Conservation (phyloP, 2,113 vertebrate genomes). For the Campylorhamphus procurvoides region DNA sequence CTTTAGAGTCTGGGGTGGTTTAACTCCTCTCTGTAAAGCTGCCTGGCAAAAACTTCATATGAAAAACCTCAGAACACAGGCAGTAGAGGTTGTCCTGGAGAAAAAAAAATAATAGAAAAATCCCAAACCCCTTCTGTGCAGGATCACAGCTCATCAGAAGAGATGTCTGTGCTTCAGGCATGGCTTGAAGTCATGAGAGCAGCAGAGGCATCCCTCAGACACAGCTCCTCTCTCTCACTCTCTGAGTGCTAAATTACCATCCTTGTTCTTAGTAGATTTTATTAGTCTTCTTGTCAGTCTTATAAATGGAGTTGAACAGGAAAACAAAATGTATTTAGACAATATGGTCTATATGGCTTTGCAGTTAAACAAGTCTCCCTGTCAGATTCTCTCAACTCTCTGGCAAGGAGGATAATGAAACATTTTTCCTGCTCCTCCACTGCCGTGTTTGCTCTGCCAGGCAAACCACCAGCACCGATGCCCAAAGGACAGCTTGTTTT, state of each 20-base stretch:
- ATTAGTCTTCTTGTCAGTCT: slow-evolving; percentile 48
- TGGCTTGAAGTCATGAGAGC: not conserved
- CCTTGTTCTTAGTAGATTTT: slow-evolving; percentile 46
- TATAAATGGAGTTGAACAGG: slow-evolving; percentile 29
- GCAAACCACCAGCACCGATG: not conserved
- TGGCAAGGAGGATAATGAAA: not conserved
- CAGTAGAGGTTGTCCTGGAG: not conserved
- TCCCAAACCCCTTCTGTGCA: not conserved
- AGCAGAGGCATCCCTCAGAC: not conserved
- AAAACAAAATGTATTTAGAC: slow-evolving; percentile 47
- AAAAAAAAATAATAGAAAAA: not conserved
- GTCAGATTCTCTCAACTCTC: not conserved
- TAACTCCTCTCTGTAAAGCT: not conserved
- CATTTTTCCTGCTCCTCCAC: not conserved
- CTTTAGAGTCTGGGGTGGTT: not conserved
- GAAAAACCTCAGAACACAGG: not conserved
- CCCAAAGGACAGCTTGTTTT: not conserved
- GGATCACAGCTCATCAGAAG: not conserved
- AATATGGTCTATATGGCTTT: slow-evolving; percentile 20
- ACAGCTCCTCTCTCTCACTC: not conserved
- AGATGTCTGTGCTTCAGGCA: slow-evolving; percentile 1
- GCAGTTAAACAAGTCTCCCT: slow-evolving; percentile 8
- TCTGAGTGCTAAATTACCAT: slow-evolving; percentile 6
- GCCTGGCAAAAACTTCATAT: not conserved
- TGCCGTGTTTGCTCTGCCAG: not conserved